Evolutionary conservation across 2,113 vertebrate genomes (phyloP), one percentile per base, ranked within the genome.

Genomic region (Aix galericulata): DNA sequence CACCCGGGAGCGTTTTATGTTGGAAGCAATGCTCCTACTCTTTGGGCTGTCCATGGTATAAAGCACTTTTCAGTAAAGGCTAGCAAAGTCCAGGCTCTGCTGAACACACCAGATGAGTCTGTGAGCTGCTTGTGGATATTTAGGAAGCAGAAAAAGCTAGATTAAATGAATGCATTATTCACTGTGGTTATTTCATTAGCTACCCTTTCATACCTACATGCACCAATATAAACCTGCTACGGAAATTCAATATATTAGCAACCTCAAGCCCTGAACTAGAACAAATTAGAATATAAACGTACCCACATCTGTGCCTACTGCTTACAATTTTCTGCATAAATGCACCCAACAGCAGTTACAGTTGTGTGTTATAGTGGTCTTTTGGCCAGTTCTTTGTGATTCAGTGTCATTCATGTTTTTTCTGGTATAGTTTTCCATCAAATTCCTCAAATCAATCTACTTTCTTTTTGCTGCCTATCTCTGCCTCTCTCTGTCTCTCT

Each of bases 391-490:
- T 95, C 86, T 96, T 88, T 91, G 94, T 96, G 94, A 58, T 95
- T 94, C 92, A 93, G 46, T 95, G 96, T 95, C 92, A 89, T 96
- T 76, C 93, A 89, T 95, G 93, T 92, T 96, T 96, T 94, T 93
- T 94, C 92, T 96, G 92, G 77, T 86, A 84, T 60, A 84, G 86
- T 92, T 95, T 94, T 94, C 92, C 95, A 97, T 97, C 92, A 42
- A 96, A 95, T 69, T 89, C 84, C 63, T 97, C 34, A 29, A 95
- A 74, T 95, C 88, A 90, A 63, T 93, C 94, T 97, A 23, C 74
- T 91, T 96, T 93, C 91, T 93, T 96, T 94, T 96, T 96, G 91
- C 96, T 97, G 91, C 89, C 94, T 96, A 63, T 96, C 94, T 94
- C 88, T 96, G 86, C 94, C 81, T 94, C 75, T 95, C 75, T 95